Evolutionary conservation across 2,888 invertebrate species (phyloP).

Genomic region (Drosophila subquinaria): DNA sequence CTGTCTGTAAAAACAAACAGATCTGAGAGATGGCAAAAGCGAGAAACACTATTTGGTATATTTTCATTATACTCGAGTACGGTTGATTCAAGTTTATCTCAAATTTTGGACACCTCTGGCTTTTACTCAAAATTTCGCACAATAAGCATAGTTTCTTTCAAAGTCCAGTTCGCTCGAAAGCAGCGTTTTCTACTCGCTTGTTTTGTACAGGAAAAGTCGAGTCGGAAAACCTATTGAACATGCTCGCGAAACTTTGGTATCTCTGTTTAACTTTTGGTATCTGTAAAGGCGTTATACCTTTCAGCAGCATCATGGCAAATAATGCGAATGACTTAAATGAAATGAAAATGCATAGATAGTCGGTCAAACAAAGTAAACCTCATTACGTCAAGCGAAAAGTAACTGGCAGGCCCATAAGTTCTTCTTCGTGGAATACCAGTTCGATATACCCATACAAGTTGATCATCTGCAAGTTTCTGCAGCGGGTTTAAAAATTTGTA

Average conservation of each 20-base stretch:
- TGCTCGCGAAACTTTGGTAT: neutral
- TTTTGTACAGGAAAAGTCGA: neutral
- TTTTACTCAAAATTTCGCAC: neutral
- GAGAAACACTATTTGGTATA: no score
- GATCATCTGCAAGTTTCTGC: no score
- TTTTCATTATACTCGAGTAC: neutral
- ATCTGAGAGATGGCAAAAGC: neutral
- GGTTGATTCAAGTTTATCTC: neutral
- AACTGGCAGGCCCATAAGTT: no score
- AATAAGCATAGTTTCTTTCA: neutral
- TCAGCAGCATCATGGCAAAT: conserved; percentile 78
- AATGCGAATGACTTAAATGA: conserved; percentile 79
- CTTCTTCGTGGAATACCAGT: no score
- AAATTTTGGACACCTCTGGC: no score
- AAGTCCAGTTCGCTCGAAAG: neutral
- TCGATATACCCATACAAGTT: no score
- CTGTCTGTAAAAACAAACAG: neutral
- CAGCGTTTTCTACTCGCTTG: no score
- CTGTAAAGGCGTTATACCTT: conserved; percentile 26
- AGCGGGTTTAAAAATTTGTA: no score
- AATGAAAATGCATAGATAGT: conserved; percentile 44
- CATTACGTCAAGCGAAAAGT: no score
- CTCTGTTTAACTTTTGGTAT: neutral
- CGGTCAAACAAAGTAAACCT: conserved; percentile 5
- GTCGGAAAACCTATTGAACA: neutral